Conservation (phyloP, 2,797 vertebrate species). For the Sciurus carolinensis region DNA sequence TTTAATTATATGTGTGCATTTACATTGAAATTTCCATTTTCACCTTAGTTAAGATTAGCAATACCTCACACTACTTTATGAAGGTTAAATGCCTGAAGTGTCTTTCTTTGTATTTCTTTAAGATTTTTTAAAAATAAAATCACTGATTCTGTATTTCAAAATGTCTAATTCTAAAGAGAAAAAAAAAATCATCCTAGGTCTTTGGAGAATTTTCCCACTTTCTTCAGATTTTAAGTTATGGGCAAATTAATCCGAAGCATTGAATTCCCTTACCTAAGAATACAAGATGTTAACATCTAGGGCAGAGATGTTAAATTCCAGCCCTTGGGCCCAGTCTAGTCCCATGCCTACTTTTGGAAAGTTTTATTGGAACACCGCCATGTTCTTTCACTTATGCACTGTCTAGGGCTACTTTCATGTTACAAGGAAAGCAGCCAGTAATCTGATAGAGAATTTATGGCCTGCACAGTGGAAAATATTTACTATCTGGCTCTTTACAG, state of each 20-base stretch:
- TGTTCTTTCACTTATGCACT: neutral
- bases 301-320: neutral
- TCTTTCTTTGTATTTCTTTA: neutral
- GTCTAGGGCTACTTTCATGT: neutral
- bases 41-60: neutral
- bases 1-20: neutral
- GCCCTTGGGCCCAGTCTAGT: neutral
- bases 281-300: neutral
- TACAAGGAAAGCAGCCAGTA: neutral
- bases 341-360: neutral
- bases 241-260: conserved; percentile 17
- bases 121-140: neutral
- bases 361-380: neutral
- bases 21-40: conserved; percentile 36
- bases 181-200: neutral
- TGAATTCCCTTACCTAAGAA: neutral
- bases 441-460: neutral
- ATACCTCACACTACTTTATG: neutral
- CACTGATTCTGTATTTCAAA: neutral
- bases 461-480: neutral
- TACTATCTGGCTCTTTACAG: neutral
- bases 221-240: conserved; percentile 38
- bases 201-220: neutral
- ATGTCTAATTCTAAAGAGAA: neutral
- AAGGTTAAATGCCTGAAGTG: conserved; percentile 8